Evolutionary conservation across 1,140 invertebrate species (phyloP).

Genomic region (Uloborus diversus): DNA sequence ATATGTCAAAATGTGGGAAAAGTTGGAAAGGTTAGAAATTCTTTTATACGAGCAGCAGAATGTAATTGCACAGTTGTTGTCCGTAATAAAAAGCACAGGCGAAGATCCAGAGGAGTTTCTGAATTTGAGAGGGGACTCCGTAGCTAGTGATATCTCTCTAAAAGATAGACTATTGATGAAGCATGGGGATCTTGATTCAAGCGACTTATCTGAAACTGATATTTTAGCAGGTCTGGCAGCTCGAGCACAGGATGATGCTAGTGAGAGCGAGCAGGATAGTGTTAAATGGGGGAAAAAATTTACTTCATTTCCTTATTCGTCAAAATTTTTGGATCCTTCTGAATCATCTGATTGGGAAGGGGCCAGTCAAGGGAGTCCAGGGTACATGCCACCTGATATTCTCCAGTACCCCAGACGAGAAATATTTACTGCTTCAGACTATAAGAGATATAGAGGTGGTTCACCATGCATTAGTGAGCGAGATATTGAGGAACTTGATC

Average conservation of each 20-base stretch:
- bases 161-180: conserved; percentile 24
- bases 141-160: conserved; percentile 7
- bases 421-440: conserved; percentile 79
- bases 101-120: conserved; percentile 36
- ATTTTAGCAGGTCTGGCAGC: neutral
- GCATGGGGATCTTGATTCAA: conserved; percentile 8
- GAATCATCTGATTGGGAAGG: conserved; percentile 38
- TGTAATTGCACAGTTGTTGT: conserved; percentile 87
- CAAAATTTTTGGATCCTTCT: conserved; percentile 36
- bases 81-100: conserved; percentile 43
- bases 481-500: conserved; percentile 77
- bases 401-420: conserved; percentile 67
- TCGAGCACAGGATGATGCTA: neutral
- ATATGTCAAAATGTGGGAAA: conserved; percentile 93
- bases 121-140: neutral
- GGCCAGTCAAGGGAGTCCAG: conserved; percentile 7
- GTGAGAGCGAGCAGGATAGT: neutral
- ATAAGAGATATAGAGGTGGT: conserved; percentile 78
- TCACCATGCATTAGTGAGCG: conserved; percentile 75
- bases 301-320: neutral
- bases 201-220: conserved; percentile 40
- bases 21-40: conserved; percentile 88
- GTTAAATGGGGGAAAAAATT: conserved; percentile 18
- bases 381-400: conserved; percentile 53
- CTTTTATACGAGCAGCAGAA: conserved; percentile 88